A percentile compares a stretch with the other conserved stretches of the same genome.
Evolutionary conservation across 2,888 invertebrate genomes (phyloP).

Genomic region (Agrotis clavis): DNA sequence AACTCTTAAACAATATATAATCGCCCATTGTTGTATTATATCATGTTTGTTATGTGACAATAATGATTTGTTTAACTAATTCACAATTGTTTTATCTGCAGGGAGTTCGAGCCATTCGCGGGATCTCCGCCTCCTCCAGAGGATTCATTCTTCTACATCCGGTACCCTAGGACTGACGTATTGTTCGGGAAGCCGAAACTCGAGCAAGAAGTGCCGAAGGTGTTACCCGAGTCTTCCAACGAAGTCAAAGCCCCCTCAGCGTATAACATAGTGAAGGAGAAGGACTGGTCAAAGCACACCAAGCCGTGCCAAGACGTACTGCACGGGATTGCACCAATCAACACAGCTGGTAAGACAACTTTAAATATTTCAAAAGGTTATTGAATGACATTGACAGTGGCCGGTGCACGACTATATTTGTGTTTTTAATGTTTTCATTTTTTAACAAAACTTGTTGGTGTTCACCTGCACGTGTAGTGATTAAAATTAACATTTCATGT

Average conservation of each 20-base stretch:
- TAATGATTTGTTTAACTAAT: slow-evolving; percentile 29
- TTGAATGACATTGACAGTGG: slow-evolving; percentile 64
- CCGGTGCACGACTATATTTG: slow-evolving; percentile 10
- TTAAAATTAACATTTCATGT: neutral
- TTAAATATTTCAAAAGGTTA: slow-evolving; percentile 65
- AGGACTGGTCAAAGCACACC: slow-evolving; percentile 93
- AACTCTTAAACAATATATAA: slow-evolving; percentile 36
- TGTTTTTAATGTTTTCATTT: slow-evolving; percentile 4
- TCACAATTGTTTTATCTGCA: slow-evolving; percentile 64
- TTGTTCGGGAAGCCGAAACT: slow-evolving; percentile 80
- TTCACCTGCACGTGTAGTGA: neutral
- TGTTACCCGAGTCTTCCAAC: slow-evolving; percentile 73
- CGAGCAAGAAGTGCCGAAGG: slow-evolving; percentile 72
- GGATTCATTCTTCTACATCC: slow-evolving; percentile 93
- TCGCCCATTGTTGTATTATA: slow-evolving; percentile 43
- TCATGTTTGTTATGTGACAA: slow-evolving; percentile 36
- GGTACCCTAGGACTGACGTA: slow-evolving; percentile 91
- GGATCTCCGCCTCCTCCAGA: slow-evolving; percentile 94
- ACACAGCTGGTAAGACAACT: slow-evolving; percentile 80
- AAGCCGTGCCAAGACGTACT: slow-evolving; percentile 93
- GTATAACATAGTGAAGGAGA: slow-evolving; percentile 78
- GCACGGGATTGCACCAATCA: slow-evolving; percentile 86
- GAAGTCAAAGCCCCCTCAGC: slow-evolving; percentile 74
- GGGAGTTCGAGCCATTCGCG: slow-evolving; percentile 88
- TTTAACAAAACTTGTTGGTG: neutral